Evolutionary conservation across 35 echinoderm and acorn worm genomes (phyloP).

Genomic region (Apostichopus japonicus): DNA sequence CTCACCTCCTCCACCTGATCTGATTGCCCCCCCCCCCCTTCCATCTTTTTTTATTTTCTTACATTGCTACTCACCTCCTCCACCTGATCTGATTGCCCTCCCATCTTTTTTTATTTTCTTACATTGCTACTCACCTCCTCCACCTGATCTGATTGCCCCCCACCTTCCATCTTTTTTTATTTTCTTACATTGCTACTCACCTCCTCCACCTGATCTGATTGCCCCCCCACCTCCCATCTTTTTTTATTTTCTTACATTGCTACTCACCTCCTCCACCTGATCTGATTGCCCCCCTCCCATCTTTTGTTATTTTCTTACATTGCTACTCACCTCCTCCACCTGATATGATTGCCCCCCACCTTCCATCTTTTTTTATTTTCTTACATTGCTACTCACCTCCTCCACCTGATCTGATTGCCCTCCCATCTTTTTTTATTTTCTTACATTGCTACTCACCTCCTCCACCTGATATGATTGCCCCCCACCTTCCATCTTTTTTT

Average conservation of each 20-base stretch:
- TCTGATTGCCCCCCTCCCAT: not conserved
- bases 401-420: no score
- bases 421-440: not conserved
- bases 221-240: not conserved
- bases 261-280: constrained; percentile 29
- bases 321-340: constrained; percentile 16
- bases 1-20: constrained; percentile 42
- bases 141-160: no score
- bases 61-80: not conserved
- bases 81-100: no score
- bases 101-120: not conserved
- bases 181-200: not conserved
- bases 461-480: no score
- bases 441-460: not conserved
- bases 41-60: not conserved
- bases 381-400: not conserved
- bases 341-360: no score
- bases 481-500: not conserved
- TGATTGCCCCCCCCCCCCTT: no score
- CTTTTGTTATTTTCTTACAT: not conserved
- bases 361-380: not conserved
- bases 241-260: not conserved
- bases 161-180: not conserved
- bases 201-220: no score
- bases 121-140: not conserved